phyloP scores from a whole-genome alignment of 1,140 invertebrate genomes.

The Hydropsyche tenuis region DNA sequence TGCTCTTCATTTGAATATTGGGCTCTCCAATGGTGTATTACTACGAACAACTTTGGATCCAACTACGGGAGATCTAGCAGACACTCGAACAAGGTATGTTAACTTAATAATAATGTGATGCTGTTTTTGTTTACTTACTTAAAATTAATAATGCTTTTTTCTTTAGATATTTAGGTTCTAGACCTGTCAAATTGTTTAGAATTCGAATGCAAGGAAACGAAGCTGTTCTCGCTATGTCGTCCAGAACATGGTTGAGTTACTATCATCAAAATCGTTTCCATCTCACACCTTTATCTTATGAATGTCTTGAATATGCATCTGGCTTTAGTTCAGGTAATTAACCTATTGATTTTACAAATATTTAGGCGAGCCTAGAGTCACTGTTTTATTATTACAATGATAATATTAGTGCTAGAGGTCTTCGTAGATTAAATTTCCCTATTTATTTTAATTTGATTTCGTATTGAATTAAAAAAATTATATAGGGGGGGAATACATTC shows the following conservation, averaged over 20 bases:
- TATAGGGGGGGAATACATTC: constrained; percentile 42
- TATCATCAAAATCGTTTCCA: constrained; percentile 98
- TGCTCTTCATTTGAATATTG: constrained; percentile 95
- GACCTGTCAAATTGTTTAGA: constrained; percentile 95
- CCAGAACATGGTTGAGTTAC: constrained; percentile 97
- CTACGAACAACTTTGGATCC: constrained; percentile 95
- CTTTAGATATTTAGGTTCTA: constrained; percentile 83
- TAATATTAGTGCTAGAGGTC: constrained; percentile 46
- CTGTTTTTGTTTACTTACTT: not conserved
- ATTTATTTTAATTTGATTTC: constrained; percentile 32
- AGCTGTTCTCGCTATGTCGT: constrained; percentile 97
- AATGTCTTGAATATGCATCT: constrained; percentile 96
- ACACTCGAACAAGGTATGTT: constrained; percentile 85
- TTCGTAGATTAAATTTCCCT: constrained; percentile 44
- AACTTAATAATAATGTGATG: constrained; percentile 32
- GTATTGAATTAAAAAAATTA: constrained; percentile 31
- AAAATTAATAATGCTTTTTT: constrained; percentile 27
- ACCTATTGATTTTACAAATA: not conserved
- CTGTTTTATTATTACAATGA: constrained; percentile 41
- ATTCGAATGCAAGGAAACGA: constrained; percentile 95
- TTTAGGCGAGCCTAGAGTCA: constrained; percentile 48
- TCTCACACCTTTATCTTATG: constrained; percentile 94
- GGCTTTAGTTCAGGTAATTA: constrained; percentile 85
- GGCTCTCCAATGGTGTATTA: constrained; percentile 95
- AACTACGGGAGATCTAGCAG: constrained; percentile 95